Evolutionary conservation across 1,140 invertebrate genomes (phyloP).

Genomic region (Zaprionus gabonicus): DNA sequence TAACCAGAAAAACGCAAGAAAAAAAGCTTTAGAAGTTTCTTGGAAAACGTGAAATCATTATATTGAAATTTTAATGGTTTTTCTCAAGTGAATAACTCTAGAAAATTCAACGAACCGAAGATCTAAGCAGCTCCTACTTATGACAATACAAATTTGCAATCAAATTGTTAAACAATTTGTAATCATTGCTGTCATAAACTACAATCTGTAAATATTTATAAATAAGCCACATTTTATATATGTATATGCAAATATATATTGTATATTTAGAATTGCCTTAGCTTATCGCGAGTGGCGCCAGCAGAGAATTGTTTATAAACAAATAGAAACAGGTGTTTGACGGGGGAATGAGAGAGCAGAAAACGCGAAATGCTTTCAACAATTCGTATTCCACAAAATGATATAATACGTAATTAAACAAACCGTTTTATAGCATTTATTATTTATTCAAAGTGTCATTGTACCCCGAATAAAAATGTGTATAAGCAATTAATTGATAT

Average conservation of each 20-base stretch:
- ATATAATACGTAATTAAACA: slow-evolving; percentile 35
- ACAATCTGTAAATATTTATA: slow-evolving; percentile 9
- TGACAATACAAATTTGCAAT: neutral
- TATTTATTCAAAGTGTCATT: slow-evolving; percentile 61
- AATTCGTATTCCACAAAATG: slow-evolving; percentile 26
- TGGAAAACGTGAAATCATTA: slow-evolving; percentile 18
- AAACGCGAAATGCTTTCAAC: slow-evolving; percentile 7
- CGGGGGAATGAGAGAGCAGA: slow-evolving; percentile 15
- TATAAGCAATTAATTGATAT: slow-evolving; percentile 51
- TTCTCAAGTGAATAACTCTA: neutral
- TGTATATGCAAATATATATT: neutral
- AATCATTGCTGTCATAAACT: neutral
- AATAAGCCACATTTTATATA: neutral
- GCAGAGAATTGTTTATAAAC: slow-evolving; percentile 38
- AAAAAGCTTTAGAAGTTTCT: slow-evolving; percentile 31
- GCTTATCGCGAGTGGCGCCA: slow-evolving; percentile 32
- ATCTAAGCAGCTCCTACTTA: neutral
- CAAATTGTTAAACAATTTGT: neutral
- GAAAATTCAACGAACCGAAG: slow-evolving; percentile 7
- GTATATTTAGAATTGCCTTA: slow-evolving; percentile 5
- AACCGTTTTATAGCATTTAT: slow-evolving; percentile 9
- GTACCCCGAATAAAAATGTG: slow-evolving; percentile 30
- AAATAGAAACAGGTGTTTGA: slow-evolving; percentile 21
- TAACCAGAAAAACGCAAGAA: neutral
- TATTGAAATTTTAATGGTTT: slow-evolving; percentile 11